Evolutionary conservation across 1,140 invertebrate species (phyloP).

Genomic region (Tetranychus cinnabarinus): DNA sequence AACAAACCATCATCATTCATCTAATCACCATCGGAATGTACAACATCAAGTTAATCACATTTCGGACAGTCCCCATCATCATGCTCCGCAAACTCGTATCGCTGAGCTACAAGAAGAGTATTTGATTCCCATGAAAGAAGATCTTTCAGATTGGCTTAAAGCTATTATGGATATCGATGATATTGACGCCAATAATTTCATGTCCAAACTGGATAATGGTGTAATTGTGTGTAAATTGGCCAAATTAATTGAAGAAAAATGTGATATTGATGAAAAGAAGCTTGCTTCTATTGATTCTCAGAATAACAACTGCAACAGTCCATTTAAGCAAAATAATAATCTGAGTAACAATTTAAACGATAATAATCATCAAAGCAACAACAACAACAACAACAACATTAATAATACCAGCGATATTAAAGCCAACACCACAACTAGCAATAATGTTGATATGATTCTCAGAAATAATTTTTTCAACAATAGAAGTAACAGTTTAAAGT

Average conservation of each 20-base stretch:
- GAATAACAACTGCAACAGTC: background rate
- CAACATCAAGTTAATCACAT: too few species aligned
- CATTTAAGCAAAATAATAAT: background rate
- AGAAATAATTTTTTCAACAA: too few species aligned
- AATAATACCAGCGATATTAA: background rate
- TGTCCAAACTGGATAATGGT: conserved; percentile 51
- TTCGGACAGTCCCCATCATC: too few species aligned
- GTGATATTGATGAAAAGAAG: background rate
- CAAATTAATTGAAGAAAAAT: conserved; percentile 40
- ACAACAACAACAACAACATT: background rate
- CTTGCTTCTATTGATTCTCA: background rate
- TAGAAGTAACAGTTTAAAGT: background rate
- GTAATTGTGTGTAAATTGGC: conserved; percentile 50
- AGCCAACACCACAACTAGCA: background rate
- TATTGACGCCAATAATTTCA: conserved; percentile 38
- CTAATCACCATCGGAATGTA: too few species aligned
- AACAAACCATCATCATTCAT: too few species aligned
- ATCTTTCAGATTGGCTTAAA: conserved; percentile 24
- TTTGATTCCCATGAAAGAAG: conserved; percentile 53
- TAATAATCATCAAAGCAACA: too few species aligned
- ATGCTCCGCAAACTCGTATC: too few species aligned
- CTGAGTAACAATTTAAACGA: too few species aligned
- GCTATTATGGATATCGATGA: background rate
- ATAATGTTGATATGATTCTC: background rate
- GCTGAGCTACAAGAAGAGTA: conserved; percentile 37